Evolutionary conservation across 2,888 invertebrate genomes (phyloP), one percentile per base, ranked within the genome.

Genomic region (Sipha maydis): DNA sequence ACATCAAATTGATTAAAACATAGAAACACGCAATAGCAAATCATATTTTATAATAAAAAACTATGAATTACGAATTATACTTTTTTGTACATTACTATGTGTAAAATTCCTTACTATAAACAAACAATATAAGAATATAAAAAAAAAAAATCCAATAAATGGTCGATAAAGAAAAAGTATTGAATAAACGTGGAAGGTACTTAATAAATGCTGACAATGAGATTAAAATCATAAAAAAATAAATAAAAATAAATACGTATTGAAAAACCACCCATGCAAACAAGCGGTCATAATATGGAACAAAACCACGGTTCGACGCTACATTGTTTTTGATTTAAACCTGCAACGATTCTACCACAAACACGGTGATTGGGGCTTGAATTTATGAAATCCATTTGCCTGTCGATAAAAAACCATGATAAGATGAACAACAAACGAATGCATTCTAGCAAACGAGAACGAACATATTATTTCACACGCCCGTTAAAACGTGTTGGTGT

Each of bases 1-100:
- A 25, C 85, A 85, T 85, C 67, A 48, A 77, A 69, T 85, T 85
- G 85, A 85, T 77, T 85, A 77, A 77, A 67, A 41, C 28, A 8
- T 25, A 61, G 67, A 41, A 67, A 28, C 61, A 61, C 75, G 73
- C 83, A 28, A 34, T 48, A 48, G 5, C 5, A 48, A 48, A 76
- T 28, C 34, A 25, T 38, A 21, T 61, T 61, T 7, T 21, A 61
- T 61, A 61, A 7, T 48, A 48, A 48, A 48, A 14, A 14, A 5
- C 7, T 9, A 48, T 48, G 48, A 1, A 14, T 48, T 48, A 48
- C 11, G 14, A 48, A 48, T 1, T 48, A 48, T 1, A 9, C 9
- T 48, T 11, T 9, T 11, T 7, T 48, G 9, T 41, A 7, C 38
- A 41, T 41, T 41, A 41, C 38, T 7, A 7, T 5, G 7, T 41